phyloP scores from a whole-genome alignment of 1,140 invertebrate species.

The Argopecten irradians region DNA sequence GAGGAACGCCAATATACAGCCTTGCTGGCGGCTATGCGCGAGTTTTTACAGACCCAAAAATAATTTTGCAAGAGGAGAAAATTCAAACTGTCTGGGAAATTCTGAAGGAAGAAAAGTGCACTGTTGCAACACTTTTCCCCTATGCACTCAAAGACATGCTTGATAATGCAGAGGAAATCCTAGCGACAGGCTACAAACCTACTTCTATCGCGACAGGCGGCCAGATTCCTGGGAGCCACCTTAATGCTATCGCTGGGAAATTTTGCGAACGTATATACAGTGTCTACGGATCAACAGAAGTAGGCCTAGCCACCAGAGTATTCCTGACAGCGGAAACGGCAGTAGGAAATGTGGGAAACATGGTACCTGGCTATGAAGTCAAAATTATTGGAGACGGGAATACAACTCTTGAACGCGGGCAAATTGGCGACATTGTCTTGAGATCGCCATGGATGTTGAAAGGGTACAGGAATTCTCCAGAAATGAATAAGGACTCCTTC shows the following conservation, averaged over 20 bases:
- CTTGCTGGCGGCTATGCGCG: not conserved
- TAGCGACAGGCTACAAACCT: not conserved
- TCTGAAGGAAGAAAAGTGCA: not conserved
- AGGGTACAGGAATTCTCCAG: slow-evolving; percentile 5
- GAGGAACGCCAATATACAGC: not conserved
- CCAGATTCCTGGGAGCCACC: not conserved
- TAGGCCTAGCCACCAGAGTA: not conserved
- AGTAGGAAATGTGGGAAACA: slow-evolving; percentile 6
- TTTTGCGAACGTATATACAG: not conserved
- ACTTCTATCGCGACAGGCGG: not conserved
- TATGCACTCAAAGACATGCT: slow-evolving; percentile 11
- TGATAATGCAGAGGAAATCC: not conserved
- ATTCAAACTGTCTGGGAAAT: slow-evolving; percentile 15
- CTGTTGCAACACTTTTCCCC: not conserved
- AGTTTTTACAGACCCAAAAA: not conserved
- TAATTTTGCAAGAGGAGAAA: not conserved
- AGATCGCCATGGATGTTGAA: not conserved
- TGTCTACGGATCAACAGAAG: slow-evolving; percentile 34
- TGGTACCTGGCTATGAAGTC: not conserved
- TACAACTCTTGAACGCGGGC: not conserved
- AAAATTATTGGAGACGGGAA: not conserved
- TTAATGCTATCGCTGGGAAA: not conserved
- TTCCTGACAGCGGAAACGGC: not conserved
- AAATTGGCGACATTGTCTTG: not conserved
- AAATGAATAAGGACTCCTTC: not conserved